Conservation (phyloP, 2,797 vertebrate genomes). For the Sylvilagus floridanus region DNA sequence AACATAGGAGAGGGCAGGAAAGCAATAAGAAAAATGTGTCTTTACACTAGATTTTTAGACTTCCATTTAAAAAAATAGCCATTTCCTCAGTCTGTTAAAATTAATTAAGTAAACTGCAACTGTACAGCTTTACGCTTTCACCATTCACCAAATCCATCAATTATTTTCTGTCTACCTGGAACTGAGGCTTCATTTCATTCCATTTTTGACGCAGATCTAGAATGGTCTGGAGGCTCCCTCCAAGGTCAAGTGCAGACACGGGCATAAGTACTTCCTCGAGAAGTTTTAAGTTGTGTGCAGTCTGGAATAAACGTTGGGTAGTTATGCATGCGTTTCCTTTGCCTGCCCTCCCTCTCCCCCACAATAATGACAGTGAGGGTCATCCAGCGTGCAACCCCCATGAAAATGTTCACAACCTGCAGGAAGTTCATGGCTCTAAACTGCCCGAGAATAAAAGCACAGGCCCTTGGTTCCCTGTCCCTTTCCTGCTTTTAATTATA, state of each 20-base stretch:
- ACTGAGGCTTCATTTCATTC: conserved; percentile 90
- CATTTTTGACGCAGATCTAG: conserved; percentile 90
- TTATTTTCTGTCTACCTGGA: conserved; percentile 88
- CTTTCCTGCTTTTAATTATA: conserved; percentile 67
- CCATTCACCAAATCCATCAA: not conserved
- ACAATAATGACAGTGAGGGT: not conserved
- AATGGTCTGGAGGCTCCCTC: conserved; percentile 88
- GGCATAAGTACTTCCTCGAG: conserved; percentile 91
- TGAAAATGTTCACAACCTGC: not conserved
- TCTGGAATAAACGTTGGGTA: conserved; percentile 86
- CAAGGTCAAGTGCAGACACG: conserved; percentile 91
- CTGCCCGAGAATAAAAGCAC: not conserved
- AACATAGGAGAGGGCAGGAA: not conserved
- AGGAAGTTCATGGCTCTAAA: not conserved
- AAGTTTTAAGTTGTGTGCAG: conserved; percentile 87
- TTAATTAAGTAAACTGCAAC: conserved; percentile 48
- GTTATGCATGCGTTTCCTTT: not conserved
- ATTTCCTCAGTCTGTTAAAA: conserved; percentile 14
- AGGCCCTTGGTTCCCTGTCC: conserved; percentile 38
- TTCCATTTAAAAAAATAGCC: conserved; percentile 40
- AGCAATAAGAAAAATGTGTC: conserved; percentile 16
- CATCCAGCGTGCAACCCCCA: not conserved
- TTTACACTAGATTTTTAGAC: conserved; percentile 8
- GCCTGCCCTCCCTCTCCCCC: not conserved
- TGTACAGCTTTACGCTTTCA: not conserved